These are phyloP conservation scores for Heteromormyrus szaboi DNA, from an alignment of 2,797 vertebrate species.

Conservation along the genomic window DNA sequence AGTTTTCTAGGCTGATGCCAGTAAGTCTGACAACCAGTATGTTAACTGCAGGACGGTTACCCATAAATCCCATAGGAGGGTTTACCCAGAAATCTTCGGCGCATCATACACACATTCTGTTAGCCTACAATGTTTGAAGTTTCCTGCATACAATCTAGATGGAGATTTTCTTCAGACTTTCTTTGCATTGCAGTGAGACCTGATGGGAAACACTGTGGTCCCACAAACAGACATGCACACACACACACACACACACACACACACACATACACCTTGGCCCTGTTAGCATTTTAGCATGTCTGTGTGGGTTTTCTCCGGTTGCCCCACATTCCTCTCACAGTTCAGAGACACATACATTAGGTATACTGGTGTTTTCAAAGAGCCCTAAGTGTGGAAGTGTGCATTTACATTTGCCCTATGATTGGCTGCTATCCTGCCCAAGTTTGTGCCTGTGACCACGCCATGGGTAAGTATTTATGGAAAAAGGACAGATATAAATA, in stretches of 20 bases:
- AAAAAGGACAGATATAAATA: background rate
- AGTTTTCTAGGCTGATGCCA: background rate
- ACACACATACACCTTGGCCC: background rate
- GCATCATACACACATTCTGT: background rate
- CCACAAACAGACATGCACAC: background rate
- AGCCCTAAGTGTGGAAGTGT: background rate
- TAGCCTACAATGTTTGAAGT: background rate
- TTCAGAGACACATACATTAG: background rate
- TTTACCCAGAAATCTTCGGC: background rate
- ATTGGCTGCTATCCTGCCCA: background rate
- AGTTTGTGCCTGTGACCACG: background rate
- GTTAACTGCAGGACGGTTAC: background rate
- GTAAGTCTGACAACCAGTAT: slow-evolving; percentile 1
- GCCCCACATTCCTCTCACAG: background rate
- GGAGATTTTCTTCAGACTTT: background rate
- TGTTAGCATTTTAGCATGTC: background rate
- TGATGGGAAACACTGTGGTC: background rate
- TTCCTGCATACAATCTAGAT: background rate
- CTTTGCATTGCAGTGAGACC: background rate
- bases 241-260: background rate
- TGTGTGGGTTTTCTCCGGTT: background rate
- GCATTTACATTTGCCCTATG: background rate
- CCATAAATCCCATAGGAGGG: background rate
- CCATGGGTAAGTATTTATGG: background rate
- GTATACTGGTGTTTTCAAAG: background rate